A percentile compares a stretch with the other conserved stretches of the same genome.
phyloP scores from a whole-genome alignment of 1,140 invertebrate species.

The Brachionus rubens region DNA sequence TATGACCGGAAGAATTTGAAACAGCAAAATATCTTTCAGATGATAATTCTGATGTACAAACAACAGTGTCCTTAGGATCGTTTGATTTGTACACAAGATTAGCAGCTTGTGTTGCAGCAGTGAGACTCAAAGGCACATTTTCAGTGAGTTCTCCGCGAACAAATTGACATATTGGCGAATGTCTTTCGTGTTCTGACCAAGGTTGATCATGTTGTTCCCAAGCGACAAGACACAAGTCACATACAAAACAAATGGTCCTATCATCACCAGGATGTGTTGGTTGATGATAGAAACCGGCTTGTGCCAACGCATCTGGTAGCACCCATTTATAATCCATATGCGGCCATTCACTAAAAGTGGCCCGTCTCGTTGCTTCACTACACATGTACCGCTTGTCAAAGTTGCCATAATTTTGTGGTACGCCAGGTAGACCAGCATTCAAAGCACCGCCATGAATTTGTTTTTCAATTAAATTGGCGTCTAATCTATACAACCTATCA shows the following conservation, averaged over 20 bases:
- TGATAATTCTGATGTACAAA: conserved; percentile 71
- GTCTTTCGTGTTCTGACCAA: conserved; percentile 86
- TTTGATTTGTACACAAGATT: conserved; percentile 58
- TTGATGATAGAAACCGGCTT: conserved; percentile 90
- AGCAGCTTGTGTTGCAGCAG: conserved; percentile 51
- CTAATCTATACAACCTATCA: conserved; percentile 27
- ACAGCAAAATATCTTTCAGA: conserved; percentile 65
- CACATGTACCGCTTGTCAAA: conserved; percentile 68
- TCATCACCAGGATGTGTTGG: conserved; percentile 81
- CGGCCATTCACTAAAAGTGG: conserved; percentile 87
- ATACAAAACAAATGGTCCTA: conserved; percentile 88
- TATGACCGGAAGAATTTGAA: conserved; percentile 64
- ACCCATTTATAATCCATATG: conserved; percentile 96
- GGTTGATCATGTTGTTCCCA: conserved; percentile 94
- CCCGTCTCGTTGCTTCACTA: conserved; percentile 78
- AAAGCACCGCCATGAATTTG: not conserved
- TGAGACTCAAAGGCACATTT: conserved; percentile 79
- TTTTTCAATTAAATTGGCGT: conserved; percentile 23
- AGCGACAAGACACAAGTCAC: conserved; percentile 83
- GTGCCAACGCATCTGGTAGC: conserved; percentile 83
- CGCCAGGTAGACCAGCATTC: not conserved
- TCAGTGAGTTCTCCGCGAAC: conserved; percentile 89
- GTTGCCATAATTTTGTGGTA: not conserved
- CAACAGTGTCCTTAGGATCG: conserved; percentile 62
- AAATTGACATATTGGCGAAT: conserved; percentile 85